Evolutionary conservation across 2,888 invertebrate genomes (phyloP).

Genomic region (Poecilus cupreus): DNA sequence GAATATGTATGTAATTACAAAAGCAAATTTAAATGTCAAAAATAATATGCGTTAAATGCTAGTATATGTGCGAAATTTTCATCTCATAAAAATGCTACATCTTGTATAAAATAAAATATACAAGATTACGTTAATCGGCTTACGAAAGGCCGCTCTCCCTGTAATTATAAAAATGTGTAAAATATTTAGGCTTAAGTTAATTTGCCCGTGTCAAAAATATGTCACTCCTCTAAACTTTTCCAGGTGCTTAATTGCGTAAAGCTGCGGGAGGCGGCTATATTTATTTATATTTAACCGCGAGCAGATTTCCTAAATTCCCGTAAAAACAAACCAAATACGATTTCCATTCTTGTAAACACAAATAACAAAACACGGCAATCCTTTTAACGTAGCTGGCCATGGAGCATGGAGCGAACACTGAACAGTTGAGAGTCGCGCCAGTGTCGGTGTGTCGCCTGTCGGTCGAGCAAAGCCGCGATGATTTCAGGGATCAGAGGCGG

Average conservation of each 20-base stretch:
- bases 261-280: background rate
- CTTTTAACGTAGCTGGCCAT: conserved; percentile 1
- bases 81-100: background rate
- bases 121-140: conserved; percentile 16
- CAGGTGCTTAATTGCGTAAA: background rate
- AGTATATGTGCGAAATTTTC: too few relatives aligned
- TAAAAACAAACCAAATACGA: conserved; percentile 36
- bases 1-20: too few relatives aligned
- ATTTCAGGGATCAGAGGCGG: conserved; percentile 51
- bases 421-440: background rate
- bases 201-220: background rate
- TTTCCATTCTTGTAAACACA: conserved; percentile 42
- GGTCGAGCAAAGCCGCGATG: conserved; percentile 43
- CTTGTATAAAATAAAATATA: conserved; percentile 27
- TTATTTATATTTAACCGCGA: conserved; percentile 10
- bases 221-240: background rate
- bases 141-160: background rate
- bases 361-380: conserved; percentile 40
- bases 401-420: background rate
- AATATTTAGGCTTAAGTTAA: conserved; percentile 5
- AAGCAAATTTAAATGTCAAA: too few relatives aligned
- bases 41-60: too few relatives aligned
- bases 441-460: conserved; percentile 22
- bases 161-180: conserved; percentile 31
- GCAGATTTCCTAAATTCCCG: conserved; percentile 15